phyloP scores from a whole-genome alignment of 2,888 invertebrate genomes.

The Philereme transversata region DNA sequence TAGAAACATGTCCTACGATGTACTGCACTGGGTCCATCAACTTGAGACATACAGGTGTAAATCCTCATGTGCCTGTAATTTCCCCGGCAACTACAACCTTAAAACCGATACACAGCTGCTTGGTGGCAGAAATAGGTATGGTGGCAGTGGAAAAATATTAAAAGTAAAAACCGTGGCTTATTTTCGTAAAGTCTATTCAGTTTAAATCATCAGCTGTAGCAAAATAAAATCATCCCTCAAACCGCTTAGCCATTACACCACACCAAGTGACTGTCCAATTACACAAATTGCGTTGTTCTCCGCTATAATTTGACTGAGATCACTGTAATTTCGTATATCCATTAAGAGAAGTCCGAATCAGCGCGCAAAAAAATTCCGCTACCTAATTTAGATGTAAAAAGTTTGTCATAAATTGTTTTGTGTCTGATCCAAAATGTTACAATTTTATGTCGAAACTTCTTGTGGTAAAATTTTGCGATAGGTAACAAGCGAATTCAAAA shows the following conservation, averaged over 20 bases:
- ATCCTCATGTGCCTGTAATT: no score
- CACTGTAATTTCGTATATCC: slow-evolving; percentile 70
- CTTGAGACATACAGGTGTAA: no score
- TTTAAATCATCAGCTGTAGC: neutral
- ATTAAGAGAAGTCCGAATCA: slow-evolving; percentile 58
- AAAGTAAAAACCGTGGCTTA: no score
- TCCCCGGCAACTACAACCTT: no score
- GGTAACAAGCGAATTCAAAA: no score
- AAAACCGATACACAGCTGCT: no score
- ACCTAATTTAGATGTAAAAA: slow-evolving; percentile 28
- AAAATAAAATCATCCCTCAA: neutral
- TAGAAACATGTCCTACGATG: no score
- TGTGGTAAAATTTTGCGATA: neutral
- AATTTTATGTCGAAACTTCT: no score
- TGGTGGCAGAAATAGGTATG: no score
- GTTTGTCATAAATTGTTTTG: slow-evolving; percentile 14
- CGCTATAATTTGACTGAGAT: slow-evolving; percentile 68
- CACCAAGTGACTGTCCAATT: slow-evolving; percentile 62
- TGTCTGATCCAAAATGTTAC: neutral
- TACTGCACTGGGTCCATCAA: no score
- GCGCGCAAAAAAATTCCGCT: slow-evolving; percentile 30
- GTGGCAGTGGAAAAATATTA: no score
- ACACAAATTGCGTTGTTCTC: slow-evolving; percentile 63
- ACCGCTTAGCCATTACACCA: slow-evolving; percentile 44
- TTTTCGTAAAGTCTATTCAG: no score